Evolutionary conservation across 64 coral and sea anemone species (phyloP).

Genomic region (Astreopora myriophthalma): DNA sequence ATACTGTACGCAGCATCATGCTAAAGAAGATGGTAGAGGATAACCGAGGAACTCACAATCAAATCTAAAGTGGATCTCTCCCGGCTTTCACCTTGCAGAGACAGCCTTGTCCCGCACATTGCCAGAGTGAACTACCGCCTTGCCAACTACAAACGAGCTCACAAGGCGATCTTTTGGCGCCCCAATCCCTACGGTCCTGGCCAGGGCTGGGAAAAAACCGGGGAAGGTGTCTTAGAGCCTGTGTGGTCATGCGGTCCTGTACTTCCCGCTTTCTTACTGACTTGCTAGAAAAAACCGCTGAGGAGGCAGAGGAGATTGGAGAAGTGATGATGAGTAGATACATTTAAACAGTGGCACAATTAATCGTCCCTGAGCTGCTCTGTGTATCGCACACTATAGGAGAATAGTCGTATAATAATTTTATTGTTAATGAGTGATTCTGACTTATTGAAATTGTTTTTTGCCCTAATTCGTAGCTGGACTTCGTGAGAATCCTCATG

Average conservation of each 20-base stretch:
- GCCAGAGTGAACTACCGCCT: too few relatives aligned
- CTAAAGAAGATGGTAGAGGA: conserved; percentile 58
- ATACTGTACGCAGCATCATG: conserved; percentile 44
- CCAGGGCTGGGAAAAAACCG: conserved; percentile 54
- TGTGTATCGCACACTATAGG: background rate
- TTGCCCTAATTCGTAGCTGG: too few relatives aligned
- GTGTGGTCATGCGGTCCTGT: conserved; percentile 31
- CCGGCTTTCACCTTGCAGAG: conserved; percentile 44
- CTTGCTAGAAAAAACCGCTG: background rate
- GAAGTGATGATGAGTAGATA: conserved; percentile 40
- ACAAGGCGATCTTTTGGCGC: too few relatives aligned
- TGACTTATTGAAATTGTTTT: too few relatives aligned
- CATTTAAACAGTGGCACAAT: background rate
- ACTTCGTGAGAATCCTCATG: too few relatives aligned
- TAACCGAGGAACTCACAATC: background rate
- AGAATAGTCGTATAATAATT: too few relatives aligned
- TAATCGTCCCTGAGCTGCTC: background rate
- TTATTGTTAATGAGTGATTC: too few relatives aligned
- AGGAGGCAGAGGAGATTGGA: background rate
- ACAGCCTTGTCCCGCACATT: too few relatives aligned
- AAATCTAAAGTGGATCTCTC: conserved; percentile 66
- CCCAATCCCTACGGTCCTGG: conserved; percentile 32
- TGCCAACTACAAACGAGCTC: too few relatives aligned
- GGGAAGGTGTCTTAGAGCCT: conserved; percentile 27
- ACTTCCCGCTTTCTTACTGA: conserved; percentile 40